A percentile compares a stretch with the other conserved stretches of the same genome.
Conservation (phyloP, 2,113 vertebrate species). For the Actenoides lindsayi region DNA sequence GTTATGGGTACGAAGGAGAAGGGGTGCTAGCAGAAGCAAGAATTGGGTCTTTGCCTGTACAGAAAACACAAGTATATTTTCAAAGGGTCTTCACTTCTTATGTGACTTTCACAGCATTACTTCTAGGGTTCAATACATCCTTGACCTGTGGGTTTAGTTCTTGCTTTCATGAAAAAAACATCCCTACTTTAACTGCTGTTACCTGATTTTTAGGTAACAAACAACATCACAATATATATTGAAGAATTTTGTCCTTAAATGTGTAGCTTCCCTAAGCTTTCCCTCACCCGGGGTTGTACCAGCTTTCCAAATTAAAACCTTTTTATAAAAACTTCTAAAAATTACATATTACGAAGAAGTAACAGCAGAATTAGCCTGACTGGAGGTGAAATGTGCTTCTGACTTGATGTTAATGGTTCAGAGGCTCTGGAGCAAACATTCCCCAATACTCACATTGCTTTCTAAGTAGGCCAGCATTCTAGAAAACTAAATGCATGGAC, state of each 20-base stretch:
- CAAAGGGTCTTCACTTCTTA: not conserved
- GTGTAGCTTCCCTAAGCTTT: not conserved
- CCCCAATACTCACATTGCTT: not conserved
- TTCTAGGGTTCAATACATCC: not conserved
- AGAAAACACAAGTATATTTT: not conserved
- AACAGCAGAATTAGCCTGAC: not conserved
- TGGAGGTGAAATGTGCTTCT: not conserved
- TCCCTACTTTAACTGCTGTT: not conserved
- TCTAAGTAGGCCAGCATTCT: not conserved
- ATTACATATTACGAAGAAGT: not conserved
- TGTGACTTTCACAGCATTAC: not conserved
- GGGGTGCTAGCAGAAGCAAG: not conserved
- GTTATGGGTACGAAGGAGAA: not conserved
- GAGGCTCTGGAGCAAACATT: not conserved
- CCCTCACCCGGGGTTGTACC: not conserved
- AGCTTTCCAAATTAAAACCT: not conserved
- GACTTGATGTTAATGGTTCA: not conserved
- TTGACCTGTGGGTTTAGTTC: not conserved
- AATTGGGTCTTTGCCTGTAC: not conserved
- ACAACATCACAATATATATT: not conserved
- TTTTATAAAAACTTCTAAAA: not conserved
- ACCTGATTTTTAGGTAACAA: not conserved
- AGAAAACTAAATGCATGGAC: not conserved
- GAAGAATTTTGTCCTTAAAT: not conserved
- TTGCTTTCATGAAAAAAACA: not conserved